Conservation (phyloP, 1,140 invertebrate genomes). For the Bilobella aurantiaca region DNA sequence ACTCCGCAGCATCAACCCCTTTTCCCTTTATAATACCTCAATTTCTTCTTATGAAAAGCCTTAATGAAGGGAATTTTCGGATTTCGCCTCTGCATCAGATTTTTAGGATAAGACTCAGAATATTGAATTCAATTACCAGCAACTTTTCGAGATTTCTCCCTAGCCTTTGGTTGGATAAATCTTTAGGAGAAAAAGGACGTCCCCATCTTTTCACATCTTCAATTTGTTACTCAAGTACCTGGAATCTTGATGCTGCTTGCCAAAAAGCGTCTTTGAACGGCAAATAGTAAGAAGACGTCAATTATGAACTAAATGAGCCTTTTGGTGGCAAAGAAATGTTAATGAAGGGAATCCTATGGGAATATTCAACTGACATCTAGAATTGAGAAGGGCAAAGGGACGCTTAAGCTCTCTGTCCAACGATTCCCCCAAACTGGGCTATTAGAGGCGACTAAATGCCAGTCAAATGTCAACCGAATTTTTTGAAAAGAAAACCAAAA, state of each 20-base stretch:
- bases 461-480: slow-evolving; percentile 35
- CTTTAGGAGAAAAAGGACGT: too few species aligned
- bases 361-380: too few species aligned
- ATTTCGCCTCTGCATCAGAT: slow-evolving; percentile 10
- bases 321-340: too few species aligned
- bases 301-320: too few species aligned
- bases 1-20: neutral
- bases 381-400: slow-evolving; percentile 13
- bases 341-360: too few species aligned
- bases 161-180: too few species aligned
- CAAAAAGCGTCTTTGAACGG: too few species aligned
- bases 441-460: slow-evolving; percentile 36
- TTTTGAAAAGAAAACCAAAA: slow-evolving; percentile 3
- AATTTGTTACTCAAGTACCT: too few species aligned
- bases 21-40: slow-evolving; percentile 1
- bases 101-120: neutral
- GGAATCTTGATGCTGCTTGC: too few species aligned
- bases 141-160: too few species aligned
- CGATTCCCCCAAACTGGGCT: slow-evolving; percentile 32
- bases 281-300: too few species aligned
- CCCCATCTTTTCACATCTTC: too few species aligned
- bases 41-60: neutral
- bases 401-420: slow-evolving; percentile 23
- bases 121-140: neutral
- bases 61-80: slow-evolving; percentile 16